Conservation (phyloP, 2,888 invertebrate genomes). For the Xylota segnis region DNA sequence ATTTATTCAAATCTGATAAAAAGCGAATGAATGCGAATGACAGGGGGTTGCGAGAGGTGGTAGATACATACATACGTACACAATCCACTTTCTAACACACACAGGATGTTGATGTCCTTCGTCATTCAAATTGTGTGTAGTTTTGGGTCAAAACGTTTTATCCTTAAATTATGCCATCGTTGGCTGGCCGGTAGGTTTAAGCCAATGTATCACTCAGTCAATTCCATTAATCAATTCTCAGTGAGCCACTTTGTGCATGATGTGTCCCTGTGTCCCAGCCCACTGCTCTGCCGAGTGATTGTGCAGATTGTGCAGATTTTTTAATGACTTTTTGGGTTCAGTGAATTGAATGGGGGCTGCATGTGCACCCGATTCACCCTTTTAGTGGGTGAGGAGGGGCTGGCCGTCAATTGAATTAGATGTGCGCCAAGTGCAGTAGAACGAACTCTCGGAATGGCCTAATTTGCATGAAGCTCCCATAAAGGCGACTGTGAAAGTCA, state of each 20-base stretch:
- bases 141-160: constrained; percentile 69
- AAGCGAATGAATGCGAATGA: constrained; percentile 63
- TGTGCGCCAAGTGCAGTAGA: constrained; percentile 69
- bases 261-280: too few relatives aligned
- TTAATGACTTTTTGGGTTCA: constrained; percentile 65
- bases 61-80: too few relatives aligned
- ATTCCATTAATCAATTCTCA: constrained; percentile 71
- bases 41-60: constrained; percentile 31
- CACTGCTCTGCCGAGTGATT: neutral
- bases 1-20: constrained; percentile 76
- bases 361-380: constrained; percentile 5
- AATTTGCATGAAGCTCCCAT: constrained; percentile 69
- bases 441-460: constrained; percentile 59
- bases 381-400: too few relatives aligned
- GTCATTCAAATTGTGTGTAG: constrained; percentile 56
- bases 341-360: constrained; percentile 36
- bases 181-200: constrained; percentile 40
- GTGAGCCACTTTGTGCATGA: constrained; percentile 5
- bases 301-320: constrained; percentile 41
- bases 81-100: constrained; percentile 35
- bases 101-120: constrained; percentile 32
- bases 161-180: constrained; percentile 64
- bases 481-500: constrained; percentile 63
- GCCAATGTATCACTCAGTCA: constrained; percentile 63
- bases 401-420: constrained; percentile 71